Conservation (phyloP, 2,113 vertebrate genomes). For the Albula glossodonta region DNA sequence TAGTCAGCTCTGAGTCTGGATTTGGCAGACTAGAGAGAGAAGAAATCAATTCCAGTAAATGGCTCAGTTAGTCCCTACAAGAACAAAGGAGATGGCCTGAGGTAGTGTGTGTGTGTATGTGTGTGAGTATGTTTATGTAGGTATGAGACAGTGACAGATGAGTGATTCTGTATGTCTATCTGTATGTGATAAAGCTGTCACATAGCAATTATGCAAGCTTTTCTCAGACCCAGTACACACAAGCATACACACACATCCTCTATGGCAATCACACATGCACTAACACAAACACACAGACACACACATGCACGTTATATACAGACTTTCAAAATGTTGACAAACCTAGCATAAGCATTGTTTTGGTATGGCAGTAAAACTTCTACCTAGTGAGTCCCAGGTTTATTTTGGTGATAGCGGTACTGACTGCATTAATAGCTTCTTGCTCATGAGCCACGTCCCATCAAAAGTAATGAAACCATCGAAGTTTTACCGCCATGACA, state of each 20-base stretch:
- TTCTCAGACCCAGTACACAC: neutral
- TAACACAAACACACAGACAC: neutral
- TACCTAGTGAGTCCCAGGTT: neutral
- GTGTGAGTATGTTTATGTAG: neutral
- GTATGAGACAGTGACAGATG: neutral
- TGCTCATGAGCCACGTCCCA: neutral
- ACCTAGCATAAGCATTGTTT: neutral
- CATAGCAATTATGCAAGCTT: neutral
- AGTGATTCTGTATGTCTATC: neutral
- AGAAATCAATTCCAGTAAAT: conserved; percentile 7
- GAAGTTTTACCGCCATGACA: neutral
- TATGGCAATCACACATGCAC: too few relatives aligned
- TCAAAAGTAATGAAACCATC: neutral
- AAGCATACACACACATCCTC: neutral
- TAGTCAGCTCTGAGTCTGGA: neutral
- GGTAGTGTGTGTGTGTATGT: neutral
- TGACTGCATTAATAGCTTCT: neutral
- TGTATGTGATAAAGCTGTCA: neutral
- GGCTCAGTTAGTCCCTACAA: neutral
- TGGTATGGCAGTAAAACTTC: neutral
- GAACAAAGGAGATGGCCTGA: neutral
- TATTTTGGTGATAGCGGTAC: neutral
- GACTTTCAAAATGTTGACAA: neutral
- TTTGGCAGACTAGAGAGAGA: neutral
- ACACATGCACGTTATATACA: neutral